phyloP scores from a whole-genome alignment of 2,113 vertebrate species.

The Pan paniscus region DNA sequence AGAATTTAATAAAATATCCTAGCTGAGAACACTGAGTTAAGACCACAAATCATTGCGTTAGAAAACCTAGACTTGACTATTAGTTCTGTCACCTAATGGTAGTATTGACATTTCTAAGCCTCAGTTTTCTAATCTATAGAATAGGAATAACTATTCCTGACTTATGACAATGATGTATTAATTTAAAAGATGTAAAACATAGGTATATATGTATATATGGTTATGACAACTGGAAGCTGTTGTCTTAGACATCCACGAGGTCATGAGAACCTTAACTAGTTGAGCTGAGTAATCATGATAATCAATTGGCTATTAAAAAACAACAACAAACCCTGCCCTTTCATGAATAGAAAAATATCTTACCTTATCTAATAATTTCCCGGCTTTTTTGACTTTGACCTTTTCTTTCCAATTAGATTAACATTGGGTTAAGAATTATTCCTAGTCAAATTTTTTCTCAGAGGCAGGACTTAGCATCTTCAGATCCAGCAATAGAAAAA shows the following conservation, averaged over 20 bases:
- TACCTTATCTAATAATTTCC: background rate
- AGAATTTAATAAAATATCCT: background rate
- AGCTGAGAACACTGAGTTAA: background rate
- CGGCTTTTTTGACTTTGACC: background rate
- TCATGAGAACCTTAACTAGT: background rate
- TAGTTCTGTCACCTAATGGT: background rate
- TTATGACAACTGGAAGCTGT: background rate
- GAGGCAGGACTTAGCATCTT: background rate
- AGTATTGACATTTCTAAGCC: background rate
- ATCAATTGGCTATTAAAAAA: background rate
- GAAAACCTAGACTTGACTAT: background rate
- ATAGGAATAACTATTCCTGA: background rate
- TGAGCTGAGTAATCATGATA: background rate
- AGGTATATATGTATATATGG: background rate
- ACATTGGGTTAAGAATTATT: background rate
- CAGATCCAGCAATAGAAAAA: background rate
- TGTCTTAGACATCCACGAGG: background rate
- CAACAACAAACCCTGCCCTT: background rate
- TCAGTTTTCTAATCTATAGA: background rate
- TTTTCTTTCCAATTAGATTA: background rate
- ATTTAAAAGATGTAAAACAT: background rate
- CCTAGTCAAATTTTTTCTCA: background rate
- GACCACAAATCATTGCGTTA: background rate
- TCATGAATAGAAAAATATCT: background rate
- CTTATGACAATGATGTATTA: background rate